Evolutionary conservation across 2,797 vertebrate genomes (phyloP).

Genomic region (Crotalus adamanteus): DNA sequence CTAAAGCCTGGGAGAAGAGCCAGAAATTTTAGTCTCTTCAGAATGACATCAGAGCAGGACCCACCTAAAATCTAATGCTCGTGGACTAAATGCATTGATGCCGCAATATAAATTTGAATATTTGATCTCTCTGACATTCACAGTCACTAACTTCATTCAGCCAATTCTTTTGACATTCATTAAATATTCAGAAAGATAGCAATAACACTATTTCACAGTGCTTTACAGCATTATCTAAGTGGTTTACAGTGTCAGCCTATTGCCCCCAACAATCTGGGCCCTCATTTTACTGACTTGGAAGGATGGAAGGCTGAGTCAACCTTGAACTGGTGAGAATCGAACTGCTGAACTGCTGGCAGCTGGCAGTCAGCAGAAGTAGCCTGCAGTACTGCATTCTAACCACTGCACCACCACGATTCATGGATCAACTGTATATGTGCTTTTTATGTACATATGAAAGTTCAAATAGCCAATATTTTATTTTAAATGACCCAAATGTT

Average conservation of each 20-base stretch:
- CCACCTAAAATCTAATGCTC: background rate
- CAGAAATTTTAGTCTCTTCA: background rate
- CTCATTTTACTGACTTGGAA: too few relatives aligned
- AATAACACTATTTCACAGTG: too few relatives aligned
- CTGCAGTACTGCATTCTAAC: background rate
- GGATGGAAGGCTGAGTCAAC: background rate
- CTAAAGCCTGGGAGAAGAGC: background rate
- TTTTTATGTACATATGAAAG: background rate
- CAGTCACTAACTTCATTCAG: background rate
- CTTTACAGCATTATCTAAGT: too few relatives aligned
- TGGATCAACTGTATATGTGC: background rate
- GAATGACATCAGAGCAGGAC: background rate
- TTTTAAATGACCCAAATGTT: background rate
- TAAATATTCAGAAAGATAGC: background rate
- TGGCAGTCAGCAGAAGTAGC: background rate
- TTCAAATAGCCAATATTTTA: background rate
- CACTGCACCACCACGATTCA: background rate
- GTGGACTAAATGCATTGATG: background rate
- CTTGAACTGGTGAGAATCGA: background rate
- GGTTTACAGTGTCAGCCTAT: too few relatives aligned
- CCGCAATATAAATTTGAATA: fast-evolving
- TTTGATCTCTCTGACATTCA: background rate
- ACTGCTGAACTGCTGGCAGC: background rate
- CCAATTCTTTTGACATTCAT: background rate
- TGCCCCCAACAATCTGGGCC: too few relatives aligned